A percentile compares a stretch with the other conserved stretches of the same genome.
Conservation (phyloP, 2,797 vertebrate species). For the Sylvia borin region DNA sequence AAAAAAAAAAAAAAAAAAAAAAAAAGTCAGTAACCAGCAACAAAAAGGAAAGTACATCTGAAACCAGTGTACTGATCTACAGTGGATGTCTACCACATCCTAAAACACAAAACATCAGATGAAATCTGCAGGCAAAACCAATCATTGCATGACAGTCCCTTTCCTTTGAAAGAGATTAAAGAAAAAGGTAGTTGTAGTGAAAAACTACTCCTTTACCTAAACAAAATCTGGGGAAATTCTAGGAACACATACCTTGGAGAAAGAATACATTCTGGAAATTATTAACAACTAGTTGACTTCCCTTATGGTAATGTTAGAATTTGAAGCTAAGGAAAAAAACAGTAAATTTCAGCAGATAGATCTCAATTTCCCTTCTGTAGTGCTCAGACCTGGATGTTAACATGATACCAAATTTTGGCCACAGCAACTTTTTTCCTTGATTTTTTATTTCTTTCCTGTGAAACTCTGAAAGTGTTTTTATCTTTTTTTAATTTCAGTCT, state of each 20-base stretch:
- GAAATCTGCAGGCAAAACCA: constrained; percentile 43
- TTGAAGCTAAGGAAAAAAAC: not conserved
- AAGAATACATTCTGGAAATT: not conserved
- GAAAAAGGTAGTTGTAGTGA: not conserved
- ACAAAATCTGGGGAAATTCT: not conserved
- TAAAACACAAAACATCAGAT: constrained; percentile 25
- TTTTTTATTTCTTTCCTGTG: not conserved
- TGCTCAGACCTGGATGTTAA: not conserved
- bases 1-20: not conserved
- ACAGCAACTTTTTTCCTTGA: not conserved
- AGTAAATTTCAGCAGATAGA: not conserved
- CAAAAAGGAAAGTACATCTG: constrained; percentile 38
- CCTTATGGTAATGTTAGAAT: not conserved
- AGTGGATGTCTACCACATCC: constrained; percentile 27
- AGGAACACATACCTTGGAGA: not conserved
- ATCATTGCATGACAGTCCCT: not conserved
- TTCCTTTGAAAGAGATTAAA: constrained; percentile 29
- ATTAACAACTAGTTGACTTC: not conserved
- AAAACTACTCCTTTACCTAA: constrained; percentile 2
- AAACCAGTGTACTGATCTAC: constrained; percentile 10
- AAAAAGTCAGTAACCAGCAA: not conserved
- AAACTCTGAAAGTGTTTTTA: not conserved
- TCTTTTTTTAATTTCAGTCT: not conserved
- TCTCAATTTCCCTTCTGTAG: not conserved
- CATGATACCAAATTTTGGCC: not conserved